Percentiles rank a stretch among this genome's conserved stretches.
phyloP scores from a whole-genome alignment of 2,113 vertebrate species.

The Felis chaus region DNA sequence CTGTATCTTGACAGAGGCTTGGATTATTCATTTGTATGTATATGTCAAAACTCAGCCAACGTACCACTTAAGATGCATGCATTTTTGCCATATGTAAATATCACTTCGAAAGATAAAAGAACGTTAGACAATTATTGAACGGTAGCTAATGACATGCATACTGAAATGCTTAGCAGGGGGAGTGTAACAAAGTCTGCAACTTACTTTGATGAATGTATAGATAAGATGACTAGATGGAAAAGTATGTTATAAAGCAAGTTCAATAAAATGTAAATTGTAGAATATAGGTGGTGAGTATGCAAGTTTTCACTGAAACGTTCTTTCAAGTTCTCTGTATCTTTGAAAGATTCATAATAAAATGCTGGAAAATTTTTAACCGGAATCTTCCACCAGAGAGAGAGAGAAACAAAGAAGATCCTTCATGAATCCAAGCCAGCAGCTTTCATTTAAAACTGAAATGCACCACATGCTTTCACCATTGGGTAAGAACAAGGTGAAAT shows the following conservation, averaged over 20 bases:
- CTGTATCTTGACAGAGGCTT: not conserved
- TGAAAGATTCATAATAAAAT: constrained; percentile 39
- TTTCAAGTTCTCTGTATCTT: not conserved
- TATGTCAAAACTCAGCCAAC: not conserved
- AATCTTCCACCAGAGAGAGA: not conserved
- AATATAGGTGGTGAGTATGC: not conserved
- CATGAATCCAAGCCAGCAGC: not conserved
- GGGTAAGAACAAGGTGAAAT: constrained; percentile 31
- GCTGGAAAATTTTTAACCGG: not conserved
- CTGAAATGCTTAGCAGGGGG: not conserved
- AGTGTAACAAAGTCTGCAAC: not conserved
- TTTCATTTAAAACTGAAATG: constrained; percentile 22
- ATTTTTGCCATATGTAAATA: constrained; percentile 11
- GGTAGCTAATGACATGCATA: not conserved
- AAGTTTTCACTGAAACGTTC: constrained; percentile 2
- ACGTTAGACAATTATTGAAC: not conserved
- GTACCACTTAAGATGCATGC: not conserved
- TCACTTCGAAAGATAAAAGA: constrained; percentile 2
- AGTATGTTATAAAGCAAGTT: not conserved
- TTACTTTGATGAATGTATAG: not conserved
- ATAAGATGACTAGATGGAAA: not conserved
- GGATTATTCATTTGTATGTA: not conserved
- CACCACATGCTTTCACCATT: constrained; percentile 32
- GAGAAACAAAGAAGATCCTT: not conserved
- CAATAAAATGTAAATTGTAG: not conserved